Conservation (phyloP, 2,888 invertebrate species). For the Parnassius orleans region DNA sequence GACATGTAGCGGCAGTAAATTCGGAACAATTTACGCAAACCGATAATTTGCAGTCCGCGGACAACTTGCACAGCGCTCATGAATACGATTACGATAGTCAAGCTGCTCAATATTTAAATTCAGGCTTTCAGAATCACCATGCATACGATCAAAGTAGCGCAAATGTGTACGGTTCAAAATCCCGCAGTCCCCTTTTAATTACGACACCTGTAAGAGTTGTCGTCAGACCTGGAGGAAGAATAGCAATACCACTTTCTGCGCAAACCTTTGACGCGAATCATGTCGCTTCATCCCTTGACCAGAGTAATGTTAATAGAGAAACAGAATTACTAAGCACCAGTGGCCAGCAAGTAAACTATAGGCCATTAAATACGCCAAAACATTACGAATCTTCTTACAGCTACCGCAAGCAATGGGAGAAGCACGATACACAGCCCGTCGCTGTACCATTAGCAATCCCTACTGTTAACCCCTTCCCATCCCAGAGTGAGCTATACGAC, state of each 20-base stretch:
- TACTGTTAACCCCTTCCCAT: slow-evolving; percentile 47
- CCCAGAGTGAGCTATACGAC: slow-evolving; percentile 58
- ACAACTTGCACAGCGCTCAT: slow-evolving; percentile 29
- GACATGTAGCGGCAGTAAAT: slow-evolving; percentile 40
- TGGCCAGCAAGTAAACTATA: slow-evolving; percentile 37
- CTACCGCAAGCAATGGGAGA: slow-evolving; percentile 73
- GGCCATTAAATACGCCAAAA: slow-evolving; percentile 46
- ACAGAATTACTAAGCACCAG: slow-evolving; percentile 47
- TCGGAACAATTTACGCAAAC: slow-evolving; percentile 36
- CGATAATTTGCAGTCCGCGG: slow-evolving; percentile 44
- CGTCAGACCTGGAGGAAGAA: slow-evolving; percentile 57
- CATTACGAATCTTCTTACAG: slow-evolving; percentile 68
- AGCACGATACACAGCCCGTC: slow-evolving; percentile 55
- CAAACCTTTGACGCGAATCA: slow-evolving; percentile 38
- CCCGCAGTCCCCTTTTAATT: slow-evolving; percentile 43
- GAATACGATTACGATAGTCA: slow-evolving; percentile 44
- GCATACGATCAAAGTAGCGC: slow-evolving; percentile 38
- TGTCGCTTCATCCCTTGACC: slow-evolving; percentile 35
- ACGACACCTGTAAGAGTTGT: slow-evolving; percentile 56
- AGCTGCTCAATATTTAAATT: slow-evolving; percentile 28
- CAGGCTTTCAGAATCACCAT: slow-evolving; percentile 19
- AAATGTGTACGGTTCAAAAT: slow-evolving; percentile 42
- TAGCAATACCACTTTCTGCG: slow-evolving; percentile 55
- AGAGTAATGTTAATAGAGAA: slow-evolving; percentile 52
- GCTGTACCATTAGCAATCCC: slow-evolving; percentile 40